Base-by-base conservation (phyloP, 1,140 invertebrate species). In the Thaumatotibia leucotreta region DNA sequence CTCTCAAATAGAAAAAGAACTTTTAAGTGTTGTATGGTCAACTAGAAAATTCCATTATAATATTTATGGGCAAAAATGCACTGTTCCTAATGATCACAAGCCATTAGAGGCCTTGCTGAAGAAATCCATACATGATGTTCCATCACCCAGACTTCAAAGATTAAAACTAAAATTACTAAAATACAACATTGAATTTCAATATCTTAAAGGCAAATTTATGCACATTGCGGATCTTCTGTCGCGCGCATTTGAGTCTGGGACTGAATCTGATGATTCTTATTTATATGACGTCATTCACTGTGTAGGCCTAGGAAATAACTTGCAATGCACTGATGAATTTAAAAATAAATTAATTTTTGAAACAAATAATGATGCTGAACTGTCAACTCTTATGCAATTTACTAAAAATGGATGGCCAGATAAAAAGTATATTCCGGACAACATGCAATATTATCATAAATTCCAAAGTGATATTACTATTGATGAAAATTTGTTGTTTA, bases 1-100 rank as follows among this genome's bases (percentile, higher is more conserved):
- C 10, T 39, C 33, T 4, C 77, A 80, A 63, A 88, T 90, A 10
- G 87, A 92, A 69, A 91, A 86, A 68, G 85, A 92, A 69, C 65
- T 75, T 4, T 72, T 87, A 2, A 39, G 33, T 49, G 79, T 89
- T n/a, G 63, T 72, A 39, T 82, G 73, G 76, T 70, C 67, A 65
- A 82, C 64, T 39, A 9, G 9, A 4, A 81, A 77, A 67, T 92
- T 85, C 80, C 77, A 81, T 72, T 71, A 84, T 49, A 91, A 83
- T 69, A 72, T 91, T 14, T 86, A 88, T 77, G 86, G 82, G 5
- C 4, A 31, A 20, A 67, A 76, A 63, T 20, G 27, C 65, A 63
- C 20, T 3, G 61, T 65, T 58, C 1, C 66, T 11, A 69, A 73
- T 68, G 72, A 71, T 69, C 69, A 71, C 63, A 74, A 73, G 54